phyloP scores from a whole-genome alignment of 1,140 invertebrate genomes.

The Bombus superbus region DNA sequence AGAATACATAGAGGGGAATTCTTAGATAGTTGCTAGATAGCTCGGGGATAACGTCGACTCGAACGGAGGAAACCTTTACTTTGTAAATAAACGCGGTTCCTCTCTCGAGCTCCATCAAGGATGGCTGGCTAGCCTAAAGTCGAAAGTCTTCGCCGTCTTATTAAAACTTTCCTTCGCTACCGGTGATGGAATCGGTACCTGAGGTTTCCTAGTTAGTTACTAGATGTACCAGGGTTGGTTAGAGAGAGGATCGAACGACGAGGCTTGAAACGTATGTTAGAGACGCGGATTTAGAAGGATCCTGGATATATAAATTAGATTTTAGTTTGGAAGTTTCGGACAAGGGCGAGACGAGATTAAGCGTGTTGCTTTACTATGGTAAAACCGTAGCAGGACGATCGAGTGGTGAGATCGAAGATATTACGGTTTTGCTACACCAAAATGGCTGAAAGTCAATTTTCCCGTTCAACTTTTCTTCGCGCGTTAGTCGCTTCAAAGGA shows the following conservation, averaged over 20 bases:
- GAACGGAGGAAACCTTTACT: neutral
- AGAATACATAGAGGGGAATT: neutral
- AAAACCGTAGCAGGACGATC: neutral
- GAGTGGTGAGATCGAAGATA: no score
- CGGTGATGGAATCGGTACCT: neutral
- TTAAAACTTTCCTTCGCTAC: constrained; percentile 1
- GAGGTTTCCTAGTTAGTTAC: neutral
- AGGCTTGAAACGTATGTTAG: neutral
- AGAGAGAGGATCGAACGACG: neutral
- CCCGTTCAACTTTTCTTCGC: no score
- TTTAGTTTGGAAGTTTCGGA: neutral
- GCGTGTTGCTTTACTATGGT: neutral
- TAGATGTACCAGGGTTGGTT: neutral
- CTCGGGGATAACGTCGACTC: neutral
- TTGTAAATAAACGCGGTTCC: neutral
- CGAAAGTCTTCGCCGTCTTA: constrained; percentile 4
- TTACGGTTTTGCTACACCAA: no score
- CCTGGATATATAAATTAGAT: neutral
- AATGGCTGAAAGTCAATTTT: no score
- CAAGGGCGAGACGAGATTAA: neutral
- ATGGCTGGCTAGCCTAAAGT: neutral
- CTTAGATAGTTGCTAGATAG: constrained; percentile 8
- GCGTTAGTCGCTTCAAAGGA: no score
- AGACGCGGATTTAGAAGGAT: neutral
- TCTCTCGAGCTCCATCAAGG: neutral